Percentiles rank a stretch among this genome's conserved stretches.
Evolutionary conservation across 2,113 vertebrate genomes (phyloP).

Genomic region (Fulmarus glacialis): DNA sequence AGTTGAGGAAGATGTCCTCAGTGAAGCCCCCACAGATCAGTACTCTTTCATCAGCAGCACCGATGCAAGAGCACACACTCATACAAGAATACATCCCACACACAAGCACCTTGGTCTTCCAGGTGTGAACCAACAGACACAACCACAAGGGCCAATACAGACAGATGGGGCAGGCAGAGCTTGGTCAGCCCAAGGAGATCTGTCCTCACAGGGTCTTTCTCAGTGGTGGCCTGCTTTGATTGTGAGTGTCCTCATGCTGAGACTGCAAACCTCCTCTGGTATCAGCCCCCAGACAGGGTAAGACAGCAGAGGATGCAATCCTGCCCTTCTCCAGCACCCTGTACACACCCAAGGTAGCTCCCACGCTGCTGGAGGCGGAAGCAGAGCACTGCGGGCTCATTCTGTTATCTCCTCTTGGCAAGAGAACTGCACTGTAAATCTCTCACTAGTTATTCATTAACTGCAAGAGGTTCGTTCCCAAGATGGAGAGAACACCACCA

Average conservation of each 20-base stretch:
- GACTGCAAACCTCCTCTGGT: not conserved
- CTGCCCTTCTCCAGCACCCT: not conserved
- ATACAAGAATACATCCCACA: not conserved
- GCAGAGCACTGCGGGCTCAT: not conserved
- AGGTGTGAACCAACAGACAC: not conserved
- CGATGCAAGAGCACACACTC: fast-evolving
- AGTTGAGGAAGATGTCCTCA: not conserved
- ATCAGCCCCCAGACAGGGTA: fast-evolving
- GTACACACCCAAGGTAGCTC: not conserved
- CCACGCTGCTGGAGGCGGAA: not conserved
- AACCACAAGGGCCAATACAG: not conserved
- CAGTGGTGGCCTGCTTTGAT: not conserved
- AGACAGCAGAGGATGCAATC: not conserved
- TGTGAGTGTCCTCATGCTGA: not conserved
- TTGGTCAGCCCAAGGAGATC: not conserved
- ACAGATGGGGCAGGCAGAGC: not conserved
- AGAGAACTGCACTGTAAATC: not conserved
- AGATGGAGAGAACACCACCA: not conserved
- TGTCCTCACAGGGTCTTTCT: not conserved
- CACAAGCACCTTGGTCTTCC: too few species aligned
- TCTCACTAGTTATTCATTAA: constrained; percentile 23
- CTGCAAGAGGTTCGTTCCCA: not conserved
- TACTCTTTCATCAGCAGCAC: not conserved
- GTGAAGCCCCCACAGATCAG: not conserved
- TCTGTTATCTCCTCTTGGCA: constrained; percentile 24